A percentile compares a stretch with the other conserved stretches of the same genome.
These are phyloP conservation scores for Pseudomyrmex dendroicus DNA, from an alignment of 1,140 invertebrate species.

Conservation along the genomic window DNA sequence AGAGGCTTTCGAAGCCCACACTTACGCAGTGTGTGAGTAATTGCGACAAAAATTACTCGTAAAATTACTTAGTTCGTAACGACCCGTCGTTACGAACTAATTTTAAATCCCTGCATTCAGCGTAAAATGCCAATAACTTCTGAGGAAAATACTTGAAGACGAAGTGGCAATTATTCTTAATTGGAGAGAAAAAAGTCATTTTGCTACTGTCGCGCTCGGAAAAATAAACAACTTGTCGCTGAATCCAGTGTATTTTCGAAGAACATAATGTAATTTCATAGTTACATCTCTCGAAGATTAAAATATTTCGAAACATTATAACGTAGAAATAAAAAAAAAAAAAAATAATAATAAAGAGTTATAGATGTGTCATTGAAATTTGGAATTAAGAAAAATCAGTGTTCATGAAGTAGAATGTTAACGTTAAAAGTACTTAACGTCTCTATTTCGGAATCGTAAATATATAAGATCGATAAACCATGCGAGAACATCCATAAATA, in stretches of 20 bases:
- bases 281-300: not conserved
- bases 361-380: not conserved
- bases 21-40: slow-evolving; percentile 16
- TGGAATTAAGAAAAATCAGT: not conserved
- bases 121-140: slow-evolving; percentile 27
- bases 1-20: slow-evolving; percentile 9
- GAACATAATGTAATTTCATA: not conserved
- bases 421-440: slow-evolving; percentile 19
- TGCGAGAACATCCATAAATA: slow-evolving; percentile 4
- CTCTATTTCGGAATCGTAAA: slow-evolving; percentile 23
- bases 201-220: not conserved
- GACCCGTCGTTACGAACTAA: slow-evolving; percentile 6
- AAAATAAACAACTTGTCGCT: not conserved
- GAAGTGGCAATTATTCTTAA: slow-evolving; percentile 18
- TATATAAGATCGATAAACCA: not conserved
- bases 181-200: slow-evolving; percentile 13
- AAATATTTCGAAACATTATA: slow-evolving; percentile 1
- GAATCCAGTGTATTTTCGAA: not conserved
- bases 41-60: not conserved
- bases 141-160: not conserved
- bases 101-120: slow-evolving; percentile 24
- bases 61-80: no score
- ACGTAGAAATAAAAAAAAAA: not conserved
- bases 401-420: slow-evolving; percentile 19
- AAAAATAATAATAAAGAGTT: slow-evolving; percentile 10